phyloP scores from a whole-genome alignment of 1,140 invertebrate genomes.

The Chrysopa pallens region DNA sequence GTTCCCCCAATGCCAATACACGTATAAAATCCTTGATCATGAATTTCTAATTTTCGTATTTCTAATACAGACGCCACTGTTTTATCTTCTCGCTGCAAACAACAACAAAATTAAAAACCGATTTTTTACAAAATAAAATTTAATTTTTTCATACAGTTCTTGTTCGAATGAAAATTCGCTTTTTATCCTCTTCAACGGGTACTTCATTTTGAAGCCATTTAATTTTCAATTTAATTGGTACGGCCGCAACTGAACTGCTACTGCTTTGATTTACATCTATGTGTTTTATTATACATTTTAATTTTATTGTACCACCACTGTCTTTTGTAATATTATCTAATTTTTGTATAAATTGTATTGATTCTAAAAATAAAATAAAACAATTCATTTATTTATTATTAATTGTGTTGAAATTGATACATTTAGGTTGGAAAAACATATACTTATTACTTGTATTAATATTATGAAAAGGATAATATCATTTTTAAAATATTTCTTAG shows the following conservation, averaged over 20 bases:
- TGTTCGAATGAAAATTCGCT: constrained; percentile 30
- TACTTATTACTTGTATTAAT: no score
- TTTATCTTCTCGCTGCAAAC: not conserved
- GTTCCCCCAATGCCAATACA: constrained; percentile 42
- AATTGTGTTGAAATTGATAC: no score
- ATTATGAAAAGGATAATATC: no score
- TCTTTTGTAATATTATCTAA: constrained; percentile 43
- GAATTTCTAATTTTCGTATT: constrained; percentile 38
- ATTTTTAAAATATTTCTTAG: no score
- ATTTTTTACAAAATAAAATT: no score
- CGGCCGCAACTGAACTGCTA: no score
- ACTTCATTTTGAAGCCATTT: constrained; percentile 51
- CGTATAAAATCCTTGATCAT: constrained; percentile 51
- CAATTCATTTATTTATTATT: not conserved
- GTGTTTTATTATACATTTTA: constrained; percentile 42
- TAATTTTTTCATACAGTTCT: constrained; percentile 7
- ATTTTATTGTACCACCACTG: constrained; percentile 35
- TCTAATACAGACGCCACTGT: constrained; percentile 28
- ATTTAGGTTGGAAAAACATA: no score
- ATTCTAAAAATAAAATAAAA: constrained; percentile 11
- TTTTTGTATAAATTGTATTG: constrained; percentile 22
- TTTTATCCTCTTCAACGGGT: constrained; percentile 29
- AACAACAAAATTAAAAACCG: no score
- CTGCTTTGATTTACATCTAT: constrained; percentile 10
- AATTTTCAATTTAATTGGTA: constrained; percentile 33